Evolutionary conservation across 2,113 vertebrate genomes (phyloP).

Genomic region (Orcinus orca): DNA sequence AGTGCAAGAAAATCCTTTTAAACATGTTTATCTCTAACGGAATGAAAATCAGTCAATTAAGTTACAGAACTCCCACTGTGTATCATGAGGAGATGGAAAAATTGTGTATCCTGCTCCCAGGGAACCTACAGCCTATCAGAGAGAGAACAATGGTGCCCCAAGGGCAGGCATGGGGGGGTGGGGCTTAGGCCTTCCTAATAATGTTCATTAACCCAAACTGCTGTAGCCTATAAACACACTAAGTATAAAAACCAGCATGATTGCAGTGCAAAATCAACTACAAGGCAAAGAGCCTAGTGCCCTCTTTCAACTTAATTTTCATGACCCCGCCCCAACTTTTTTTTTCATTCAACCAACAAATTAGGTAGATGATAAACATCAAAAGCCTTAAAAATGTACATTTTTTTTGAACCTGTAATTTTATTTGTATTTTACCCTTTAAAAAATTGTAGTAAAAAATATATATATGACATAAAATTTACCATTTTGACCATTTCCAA

Average conservation of each 20-base stretch:
- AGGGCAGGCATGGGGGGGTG: neutral
- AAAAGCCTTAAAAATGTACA: neutral
- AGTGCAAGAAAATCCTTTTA: slow-evolving; percentile 34
- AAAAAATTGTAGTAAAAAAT: neutral
- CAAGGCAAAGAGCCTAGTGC: neutral
- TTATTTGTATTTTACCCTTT: neutral
- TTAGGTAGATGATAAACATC: neutral
- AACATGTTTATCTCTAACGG: slow-evolving; percentile 21
- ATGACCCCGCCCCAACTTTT: neutral
- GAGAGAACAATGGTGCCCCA: neutral
- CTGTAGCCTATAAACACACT: neutral
- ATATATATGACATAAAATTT: neutral
- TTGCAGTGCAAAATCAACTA: neutral
- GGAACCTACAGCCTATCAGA: neutral
- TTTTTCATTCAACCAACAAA: neutral
- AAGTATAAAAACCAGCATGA: neutral
- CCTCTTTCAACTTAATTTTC: slow-evolving; percentile 12
- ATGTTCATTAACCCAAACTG: neutral
- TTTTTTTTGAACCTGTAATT: neutral
- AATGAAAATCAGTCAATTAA: slow-evolving; percentile 29
- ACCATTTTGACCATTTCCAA: neutral
- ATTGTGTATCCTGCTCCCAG: neutral
- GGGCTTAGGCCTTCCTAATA: neutral
- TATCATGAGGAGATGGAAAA: neutral
- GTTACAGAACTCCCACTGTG: neutral